A percentile compares a stretch with the other conserved stretches of the same genome.
phyloP scores from a whole-genome alignment of 2,113 vertebrate species.

The Ascaphus truei region DNA sequence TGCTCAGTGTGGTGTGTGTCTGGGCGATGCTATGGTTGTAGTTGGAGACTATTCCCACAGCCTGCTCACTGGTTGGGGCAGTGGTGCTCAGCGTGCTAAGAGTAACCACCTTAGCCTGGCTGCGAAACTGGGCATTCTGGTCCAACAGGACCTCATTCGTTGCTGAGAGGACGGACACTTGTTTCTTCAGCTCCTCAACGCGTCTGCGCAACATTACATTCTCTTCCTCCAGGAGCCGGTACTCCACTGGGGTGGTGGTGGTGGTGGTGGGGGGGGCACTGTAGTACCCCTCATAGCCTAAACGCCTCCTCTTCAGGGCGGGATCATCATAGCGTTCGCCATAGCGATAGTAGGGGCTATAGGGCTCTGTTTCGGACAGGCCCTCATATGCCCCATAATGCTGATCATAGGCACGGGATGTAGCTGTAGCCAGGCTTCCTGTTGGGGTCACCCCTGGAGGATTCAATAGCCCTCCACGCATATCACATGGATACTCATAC shows the following conservation, averaged over 20 bases:
- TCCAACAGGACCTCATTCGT: constrained; percentile 96
- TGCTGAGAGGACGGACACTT: constrained; percentile 89
- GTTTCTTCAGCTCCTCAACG: constrained; percentile 91
- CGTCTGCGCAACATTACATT: constrained; percentile 86
- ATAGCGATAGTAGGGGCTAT: constrained; percentile 12
- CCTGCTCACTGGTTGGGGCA: constrained; percentile 81
- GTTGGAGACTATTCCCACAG: constrained; percentile 84
- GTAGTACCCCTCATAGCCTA: constrained; percentile 69
- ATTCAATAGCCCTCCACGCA: constrained; percentile 51
- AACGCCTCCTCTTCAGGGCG: constrained; percentile 78
- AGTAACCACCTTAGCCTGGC: constrained; percentile 92
- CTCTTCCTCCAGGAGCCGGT: constrained; percentile 90
- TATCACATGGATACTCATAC: constrained; percentile 39
- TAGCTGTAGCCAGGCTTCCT: constrained; percentile 50
- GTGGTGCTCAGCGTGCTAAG: constrained; percentile 71
- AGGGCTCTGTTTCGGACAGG: constrained; percentile 69
- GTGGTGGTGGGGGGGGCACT: no score
- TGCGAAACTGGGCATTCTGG: constrained; percentile 94
- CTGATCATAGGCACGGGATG: constrained; percentile 65
- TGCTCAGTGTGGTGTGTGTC: constrained; percentile 96
- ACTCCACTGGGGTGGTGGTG: constrained; percentile 74
- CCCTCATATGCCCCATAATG: constrained; percentile 68
- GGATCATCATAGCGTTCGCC: constrained; percentile 75
- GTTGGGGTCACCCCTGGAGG: constrained; percentile 44
- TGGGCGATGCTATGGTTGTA: constrained; percentile 96